These are phyloP conservation scores for Pyrochroa serraticornis DNA, from an alignment of 2,888 invertebrate genomes.

Conservation along the genomic window DNA sequence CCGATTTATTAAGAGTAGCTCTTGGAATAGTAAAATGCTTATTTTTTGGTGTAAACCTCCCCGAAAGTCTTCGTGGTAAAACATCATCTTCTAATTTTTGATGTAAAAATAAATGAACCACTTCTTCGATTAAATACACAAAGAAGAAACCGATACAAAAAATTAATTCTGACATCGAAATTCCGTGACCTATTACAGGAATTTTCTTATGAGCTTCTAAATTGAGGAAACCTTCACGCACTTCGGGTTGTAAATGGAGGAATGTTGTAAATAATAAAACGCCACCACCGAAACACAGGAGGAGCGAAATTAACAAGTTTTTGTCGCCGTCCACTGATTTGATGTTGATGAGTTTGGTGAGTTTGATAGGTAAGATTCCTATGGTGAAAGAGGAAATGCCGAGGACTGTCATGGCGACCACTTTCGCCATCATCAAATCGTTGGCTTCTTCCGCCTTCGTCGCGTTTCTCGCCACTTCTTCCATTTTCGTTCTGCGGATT, in stretches of 20 bases:
- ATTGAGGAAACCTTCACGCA: conserved; percentile 62
- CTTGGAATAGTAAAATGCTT: conserved; percentile 51
- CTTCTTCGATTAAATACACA: conserved; percentile 68
- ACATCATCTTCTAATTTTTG: conserved; percentile 54
- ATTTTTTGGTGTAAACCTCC: conserved; percentile 58
- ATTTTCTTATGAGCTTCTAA: conserved; percentile 58
- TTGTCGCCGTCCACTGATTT: conserved; percentile 54
- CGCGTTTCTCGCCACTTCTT: conserved; percentile 27
- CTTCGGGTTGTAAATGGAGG: conserved; percentile 69
- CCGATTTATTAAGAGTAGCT: conserved; percentile 51
- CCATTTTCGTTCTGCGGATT: conserved; percentile 17
- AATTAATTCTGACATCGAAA: conserved; percentile 64
- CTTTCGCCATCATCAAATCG: conserved; percentile 62
- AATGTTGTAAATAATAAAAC: conserved; percentile 70
- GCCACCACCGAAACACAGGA: conserved; percentile 70
- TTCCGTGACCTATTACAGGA: conserved; percentile 58
- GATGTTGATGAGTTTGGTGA: conserved; percentile 51
- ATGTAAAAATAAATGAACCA: conserved; percentile 64
- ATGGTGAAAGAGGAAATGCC: conserved; percentile 64
- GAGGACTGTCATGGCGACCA: conserved; percentile 65
- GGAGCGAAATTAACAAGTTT: conserved; percentile 62
- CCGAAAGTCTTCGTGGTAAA: conserved; percentile 63
- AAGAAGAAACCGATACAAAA: conserved; percentile 70
- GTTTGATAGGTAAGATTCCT: conserved; percentile 63
- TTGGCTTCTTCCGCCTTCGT: conserved; percentile 27